Evolutionary conservation across 2,888 invertebrate genomes (phyloP), one percentile per base, ranked within the genome.

Genomic region (Bellardia pandia): DNA sequence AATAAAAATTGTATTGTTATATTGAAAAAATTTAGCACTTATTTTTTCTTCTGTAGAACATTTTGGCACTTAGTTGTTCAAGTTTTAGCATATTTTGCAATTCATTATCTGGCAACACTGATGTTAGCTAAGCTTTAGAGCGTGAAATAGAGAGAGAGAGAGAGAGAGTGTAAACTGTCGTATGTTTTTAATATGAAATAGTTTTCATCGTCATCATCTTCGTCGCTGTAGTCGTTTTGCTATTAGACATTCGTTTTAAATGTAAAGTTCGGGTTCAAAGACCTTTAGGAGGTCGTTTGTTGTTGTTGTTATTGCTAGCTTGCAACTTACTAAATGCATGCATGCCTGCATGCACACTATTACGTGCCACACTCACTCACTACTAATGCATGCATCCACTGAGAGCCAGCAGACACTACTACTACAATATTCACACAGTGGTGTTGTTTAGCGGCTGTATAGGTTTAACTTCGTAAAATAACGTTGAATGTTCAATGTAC

Each of bases 251-350:
- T 84, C 76, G 86, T 85, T 87, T 85, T 81, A 62, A 87, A 87
- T 87, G 81, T 85, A 87, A 87, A 87, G 87, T 87, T 85, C 87
- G 87, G 92, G 93, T 93, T 93, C 93, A 93, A 93, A 93, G 93
- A 93, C 93, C 93, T 93, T 92, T 90, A 92, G 92, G 93, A 93
- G 93, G 93, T 93, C 93, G 93, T 92, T 92, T 91, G 78, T 91
- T 85, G 86, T 81, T 86, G 62, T 76, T 86, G 56, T 53, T 64
- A 51, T 66, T 75, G 53, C 30, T 82, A 56, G 48, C 74, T 64
- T 42, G 68, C 58, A 51, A 48, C 58, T 78, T 68, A 77, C 71
- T 33, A 66, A 45, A 74, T 74, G 81, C 62, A 62, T 53, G 45
- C 14, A 72, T 58, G 45, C 45, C 37, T 66, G 40, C 51, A 48